Base-by-base conservation (phyloP, 2,113 vertebrate genomes). In the Lycocorax pyrrhopterus region DNA sequence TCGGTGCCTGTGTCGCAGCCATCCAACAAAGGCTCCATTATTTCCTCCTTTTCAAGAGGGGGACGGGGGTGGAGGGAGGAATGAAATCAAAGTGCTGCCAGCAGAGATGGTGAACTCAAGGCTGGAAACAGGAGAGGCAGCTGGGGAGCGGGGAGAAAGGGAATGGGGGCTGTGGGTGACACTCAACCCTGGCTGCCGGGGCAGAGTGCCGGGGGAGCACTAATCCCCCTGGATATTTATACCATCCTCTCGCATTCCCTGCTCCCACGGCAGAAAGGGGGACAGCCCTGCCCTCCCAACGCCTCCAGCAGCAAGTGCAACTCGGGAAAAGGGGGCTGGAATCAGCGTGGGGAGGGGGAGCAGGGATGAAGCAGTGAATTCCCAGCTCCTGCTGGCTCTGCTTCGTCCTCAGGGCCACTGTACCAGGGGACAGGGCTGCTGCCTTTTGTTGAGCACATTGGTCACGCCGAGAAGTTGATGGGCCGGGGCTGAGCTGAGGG, bases 11-110 rank as follows among this genome's bases (percentile, higher is more conserved):
- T 4, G 1, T 89, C 0, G 5, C 46, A 60, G 77, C 20, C 46
- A 10, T 19, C 60, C 81, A 91, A 97, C 95, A 96, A 97, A 96
- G 93, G 86, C 87, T 73, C 81, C 12, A 89, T 97, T 97, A 55
- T 97, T 96, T 30, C 20, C 87, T 63, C n/a, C 22, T 46, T 74
- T 95, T 94, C 46, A 83, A 79, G 63, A 77, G 56, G 64, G 68
- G 68, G 27, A n/a, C 1, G 29, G 93, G 79, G 91, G 84, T 32
- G 88, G 91, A 69, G 91, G 77, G 68, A 89, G 76, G 94, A 81
- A 83, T 78, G 89, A 35, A 86, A 96, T 64, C 55, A 64, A 96
- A 89, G 80, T 13, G 81, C 71, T 87, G 63, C 73, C 78, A 68
- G 73, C 1, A 0, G 79, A 72, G 92, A 87, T 30, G 13, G 18